Percentiles rank a stretch among this genome's conserved stretches.
Conservation (phyloP, 1,140 invertebrate genomes). For the Pteromalus puparum region DNA sequence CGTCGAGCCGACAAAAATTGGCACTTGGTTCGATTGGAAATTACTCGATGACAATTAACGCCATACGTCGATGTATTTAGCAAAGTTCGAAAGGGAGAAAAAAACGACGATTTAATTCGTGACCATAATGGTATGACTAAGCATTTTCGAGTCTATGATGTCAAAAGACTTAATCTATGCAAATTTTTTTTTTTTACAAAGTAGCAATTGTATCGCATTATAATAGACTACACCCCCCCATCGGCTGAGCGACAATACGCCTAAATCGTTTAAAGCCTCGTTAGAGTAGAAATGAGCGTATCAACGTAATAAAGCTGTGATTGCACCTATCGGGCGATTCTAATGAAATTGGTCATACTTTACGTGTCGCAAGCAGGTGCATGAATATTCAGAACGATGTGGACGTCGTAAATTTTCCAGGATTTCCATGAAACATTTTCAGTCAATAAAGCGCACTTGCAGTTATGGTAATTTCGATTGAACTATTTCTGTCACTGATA, state of each 20-base stretch:
- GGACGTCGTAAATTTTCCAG: neutral
- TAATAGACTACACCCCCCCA: too few relatives aligned
- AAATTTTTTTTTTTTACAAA: too few relatives aligned
- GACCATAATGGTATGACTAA: too few relatives aligned
- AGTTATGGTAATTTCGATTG: neutral
- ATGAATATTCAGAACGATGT: neutral
- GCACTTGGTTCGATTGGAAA: neutral
- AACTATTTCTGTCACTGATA: neutral
- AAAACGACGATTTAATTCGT: too few relatives aligned
- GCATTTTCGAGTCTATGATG: too few relatives aligned
- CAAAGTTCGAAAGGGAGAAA: too few relatives aligned
- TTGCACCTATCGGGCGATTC: neutral
- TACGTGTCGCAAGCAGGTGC: neutral
- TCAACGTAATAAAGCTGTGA: neutral
- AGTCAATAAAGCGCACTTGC: neutral
- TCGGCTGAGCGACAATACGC: too few relatives aligned
- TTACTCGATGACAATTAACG: neutral
- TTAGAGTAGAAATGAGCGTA: neutral
- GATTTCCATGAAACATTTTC: neutral
- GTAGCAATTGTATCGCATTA: too few relatives aligned
- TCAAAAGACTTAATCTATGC: too few relatives aligned
- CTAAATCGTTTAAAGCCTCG: neutral
- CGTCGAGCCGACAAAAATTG: neutral
- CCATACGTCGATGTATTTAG: too few relatives aligned
- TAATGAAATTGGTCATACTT: neutral